Base-by-base conservation (phyloP, 2,888 invertebrate genomes). In the Rhorus exstirpatorius region DNA sequence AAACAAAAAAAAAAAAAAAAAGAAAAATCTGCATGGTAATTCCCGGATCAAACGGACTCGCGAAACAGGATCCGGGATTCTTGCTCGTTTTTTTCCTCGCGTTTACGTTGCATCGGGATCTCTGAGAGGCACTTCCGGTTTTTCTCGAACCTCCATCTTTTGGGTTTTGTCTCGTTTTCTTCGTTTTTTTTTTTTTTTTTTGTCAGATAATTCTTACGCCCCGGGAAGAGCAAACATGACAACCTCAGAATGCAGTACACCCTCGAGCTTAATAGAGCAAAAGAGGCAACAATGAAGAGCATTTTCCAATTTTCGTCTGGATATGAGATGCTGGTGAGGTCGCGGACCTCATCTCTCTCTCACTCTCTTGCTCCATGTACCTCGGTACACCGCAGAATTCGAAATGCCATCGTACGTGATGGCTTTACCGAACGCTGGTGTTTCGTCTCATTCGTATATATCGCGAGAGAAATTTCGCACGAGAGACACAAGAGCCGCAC, bases 271-370 rank as follows among this genome's bases (percentile, higher is more conserved):
- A 63, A 78, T 82, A 68, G 68, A 82, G 38, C 78, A 76, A 58
- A 38, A 71, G 49, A 65, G 51, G 74, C 72, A 78, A 83, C 83
- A 85, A 84, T 85, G 81, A 85, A 84, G 85, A 86, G 90, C 88
- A 88, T 90, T 91, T 90, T 90, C 90, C 90, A 90, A 91, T 91
- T 91, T 90, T 90, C 88, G 83, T 87, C 86, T 88, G 88, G 88
- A 88, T 89, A 88, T 90, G 88, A 89, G 88, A 83, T 79, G 83
- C 53, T 49, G 58, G 60, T 65, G 82, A 77, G 81, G 82, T 71
- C 75, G 86, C 78, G 83, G 85, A 85, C 84, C 86, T 87, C 85
- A 82, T 44, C 41, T n/a, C n/a, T 46, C 44, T 72, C 60, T 24
- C 79, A 38, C 60, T 67, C 38, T 63, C 31, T 58, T 44, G 8